Evolutionary conservation across 1,140 invertebrate genomes (phyloP).

Genomic region (Euwallacea fornicatus): DNA sequence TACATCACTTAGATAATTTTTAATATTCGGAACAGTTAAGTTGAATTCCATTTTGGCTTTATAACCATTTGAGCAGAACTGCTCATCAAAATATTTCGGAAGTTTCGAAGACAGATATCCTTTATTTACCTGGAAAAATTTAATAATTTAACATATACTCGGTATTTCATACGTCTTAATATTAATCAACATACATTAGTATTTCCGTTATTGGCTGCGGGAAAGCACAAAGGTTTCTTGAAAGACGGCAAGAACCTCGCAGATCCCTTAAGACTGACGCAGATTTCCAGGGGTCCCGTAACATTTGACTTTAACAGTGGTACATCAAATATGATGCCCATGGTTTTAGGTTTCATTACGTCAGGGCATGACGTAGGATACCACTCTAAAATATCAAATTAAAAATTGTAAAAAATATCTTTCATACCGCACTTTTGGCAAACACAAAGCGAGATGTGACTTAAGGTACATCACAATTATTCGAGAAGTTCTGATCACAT

Average conservation of each 20-base stretch:
- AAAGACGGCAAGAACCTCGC: slow-evolving; percentile 24
- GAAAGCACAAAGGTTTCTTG: slow-evolving; percentile 16
- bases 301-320: neutral
- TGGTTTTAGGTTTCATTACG: slow-evolving; percentile 7
- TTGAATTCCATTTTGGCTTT: slow-evolving; percentile 12
- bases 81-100: neutral
- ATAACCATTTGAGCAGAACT: slow-evolving; percentile 24
- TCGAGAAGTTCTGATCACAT: no score
- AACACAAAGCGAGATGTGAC: neutral
- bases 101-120: slow-evolving; percentile 26
- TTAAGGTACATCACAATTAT: neutral
- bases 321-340: slow-evolving; percentile 24
- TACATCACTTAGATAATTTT: slow-evolving; percentile 34
- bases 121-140: slow-evolving; percentile 16
- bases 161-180: neutral
- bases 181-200: neutral
- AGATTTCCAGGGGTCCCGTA: slow-evolving; percentile 16
- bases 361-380: slow-evolving; percentile 19
- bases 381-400: slow-evolving; percentile 11
- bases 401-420: neutral
- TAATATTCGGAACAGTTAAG: neutral
- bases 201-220: neutral
- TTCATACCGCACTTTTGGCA: no score
- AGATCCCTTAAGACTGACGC: slow-evolving; percentile 28
- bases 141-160: neutral